These are phyloP conservation scores for Echinometra lucunter DNA, from an alignment of 53 echinoderm and acorn worm genomes.

Conservation along the genomic window DNA sequence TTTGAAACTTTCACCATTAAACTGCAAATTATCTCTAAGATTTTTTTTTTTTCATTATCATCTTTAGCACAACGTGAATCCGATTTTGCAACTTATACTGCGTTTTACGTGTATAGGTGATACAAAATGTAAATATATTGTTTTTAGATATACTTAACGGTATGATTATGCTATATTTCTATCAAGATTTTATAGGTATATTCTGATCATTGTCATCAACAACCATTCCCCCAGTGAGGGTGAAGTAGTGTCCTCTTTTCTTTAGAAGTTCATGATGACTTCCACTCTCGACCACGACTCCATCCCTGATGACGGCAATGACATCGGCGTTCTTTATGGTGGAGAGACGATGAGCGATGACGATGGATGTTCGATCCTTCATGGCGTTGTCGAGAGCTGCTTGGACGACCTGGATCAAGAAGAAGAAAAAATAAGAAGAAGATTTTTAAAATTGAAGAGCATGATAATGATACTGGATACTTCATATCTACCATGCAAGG, in stretches of 20 bases:
- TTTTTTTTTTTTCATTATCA: no score
- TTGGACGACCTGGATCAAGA: slow-evolving; percentile 70
- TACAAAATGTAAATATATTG: no score
- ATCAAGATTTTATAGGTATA: neutral
- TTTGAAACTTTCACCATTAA: no score
- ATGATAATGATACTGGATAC: no score
- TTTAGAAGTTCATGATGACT: slow-evolving; percentile 79
- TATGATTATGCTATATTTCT: neutral
- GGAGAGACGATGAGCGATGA: slow-evolving; percentile 88
- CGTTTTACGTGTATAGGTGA: no score
- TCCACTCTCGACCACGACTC: slow-evolving; percentile 80
- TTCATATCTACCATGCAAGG: no score
- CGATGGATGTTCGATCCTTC: slow-evolving; percentile 90
- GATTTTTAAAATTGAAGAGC: no score
- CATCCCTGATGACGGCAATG: slow-evolving; percentile 86
- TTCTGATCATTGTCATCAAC: neutral
- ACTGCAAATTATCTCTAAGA: no score
- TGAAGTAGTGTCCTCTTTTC: slow-evolving; percentile 77
- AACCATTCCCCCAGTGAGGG: slow-evolving; percentile 44
- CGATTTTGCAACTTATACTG: no score
- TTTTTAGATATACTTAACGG: no score
- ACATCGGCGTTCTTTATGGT: slow-evolving; percentile 89
- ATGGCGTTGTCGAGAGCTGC: slow-evolving; percentile 79
- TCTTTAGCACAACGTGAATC: no score
- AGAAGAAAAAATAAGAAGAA: neutral